phyloP scores from a whole-genome alignment of 2,113 vertebrate genomes.

The Dipodomys spectabilis region DNA sequence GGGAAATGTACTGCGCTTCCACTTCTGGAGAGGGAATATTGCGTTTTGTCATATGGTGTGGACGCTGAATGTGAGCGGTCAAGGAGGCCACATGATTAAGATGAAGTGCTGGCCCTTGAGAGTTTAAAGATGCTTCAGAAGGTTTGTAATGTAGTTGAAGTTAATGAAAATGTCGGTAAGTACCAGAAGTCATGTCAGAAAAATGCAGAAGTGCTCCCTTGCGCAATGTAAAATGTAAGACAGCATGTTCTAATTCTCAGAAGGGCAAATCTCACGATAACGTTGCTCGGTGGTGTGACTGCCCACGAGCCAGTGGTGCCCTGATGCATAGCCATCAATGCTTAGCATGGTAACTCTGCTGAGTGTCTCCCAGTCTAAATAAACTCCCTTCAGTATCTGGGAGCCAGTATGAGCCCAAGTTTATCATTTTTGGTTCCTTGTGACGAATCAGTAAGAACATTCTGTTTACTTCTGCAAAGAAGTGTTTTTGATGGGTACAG shows the following conservation, averaged over 20 bases:
- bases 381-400: conserved; percentile 65
- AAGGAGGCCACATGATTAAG: background rate
- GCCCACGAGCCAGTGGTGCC: background rate
- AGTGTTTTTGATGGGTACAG: conserved; percentile 65
- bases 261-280: background rate
- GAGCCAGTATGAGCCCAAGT: conserved; percentile 70
- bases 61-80: conserved; percentile 18
- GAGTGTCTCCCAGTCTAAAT: conserved; percentile 75
- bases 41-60: conserved; percentile 41
- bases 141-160: conserved; percentile 39
- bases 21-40: conserved; percentile 31
- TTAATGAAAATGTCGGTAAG: conserved; percentile 55
- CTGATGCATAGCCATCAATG: background rate
- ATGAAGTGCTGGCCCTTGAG: background rate
- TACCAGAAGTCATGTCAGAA: conserved; percentile 7
- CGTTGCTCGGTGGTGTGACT: background rate
- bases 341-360: conserved; percentile 57
- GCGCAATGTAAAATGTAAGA: conserved; percentile 6
- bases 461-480: conserved; percentile 76
- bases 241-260: conserved; percentile 51
- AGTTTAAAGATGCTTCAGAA: conserved; percentile 56
- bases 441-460: conserved; percentile 71
- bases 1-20: background rate
- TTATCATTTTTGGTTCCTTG: conserved; percentile 75
- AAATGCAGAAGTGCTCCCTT: background rate